phyloP scores from a whole-genome alignment of 2,113 vertebrate genomes.

The Gorilla gorilla region DNA sequence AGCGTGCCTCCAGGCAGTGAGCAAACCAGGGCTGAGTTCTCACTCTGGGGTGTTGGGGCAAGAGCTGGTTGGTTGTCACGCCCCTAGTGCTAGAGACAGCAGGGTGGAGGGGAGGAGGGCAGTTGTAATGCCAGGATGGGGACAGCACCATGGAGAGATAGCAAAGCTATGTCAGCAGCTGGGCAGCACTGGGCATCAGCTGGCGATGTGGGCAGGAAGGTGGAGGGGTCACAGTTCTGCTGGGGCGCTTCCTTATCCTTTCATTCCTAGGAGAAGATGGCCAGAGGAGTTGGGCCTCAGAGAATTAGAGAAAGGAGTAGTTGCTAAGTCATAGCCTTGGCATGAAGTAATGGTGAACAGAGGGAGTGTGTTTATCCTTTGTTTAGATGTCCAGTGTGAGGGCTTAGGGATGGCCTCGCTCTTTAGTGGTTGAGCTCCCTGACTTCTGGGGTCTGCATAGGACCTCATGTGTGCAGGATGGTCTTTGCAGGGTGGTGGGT shows the following conservation, averaged over 20 bases:
- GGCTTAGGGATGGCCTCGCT: neutral
- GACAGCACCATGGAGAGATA: accelerated
- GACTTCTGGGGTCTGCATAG: neutral
- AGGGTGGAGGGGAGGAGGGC: neutral
- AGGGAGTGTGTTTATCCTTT: neutral
- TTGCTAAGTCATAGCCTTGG: neutral
- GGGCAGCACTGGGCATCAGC: neutral
- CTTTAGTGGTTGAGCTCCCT: neutral
- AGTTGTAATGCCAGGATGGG: neutral
- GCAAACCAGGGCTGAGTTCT: neutral
- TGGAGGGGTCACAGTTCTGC: neutral
- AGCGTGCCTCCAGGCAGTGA: neutral
- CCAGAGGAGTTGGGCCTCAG: neutral
- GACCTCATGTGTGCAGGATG: accelerated
- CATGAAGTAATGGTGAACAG: neutral
- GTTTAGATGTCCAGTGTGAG: neutral
- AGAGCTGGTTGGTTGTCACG: neutral
- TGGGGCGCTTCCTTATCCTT: neutral
- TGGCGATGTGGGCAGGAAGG: neutral
- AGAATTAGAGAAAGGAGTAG: neutral
- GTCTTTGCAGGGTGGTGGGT: too few relatives aligned
- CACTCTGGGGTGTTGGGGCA: neutral
- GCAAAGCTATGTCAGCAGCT: neutral
- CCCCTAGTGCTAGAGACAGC: neutral
- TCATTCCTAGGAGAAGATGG: neutral